Evolutionary conservation across 2,797 vertebrate species (phyloP), one percentile per base, ranked within the genome.

Genomic region (Phrynocephalus guinanensis): DNA sequence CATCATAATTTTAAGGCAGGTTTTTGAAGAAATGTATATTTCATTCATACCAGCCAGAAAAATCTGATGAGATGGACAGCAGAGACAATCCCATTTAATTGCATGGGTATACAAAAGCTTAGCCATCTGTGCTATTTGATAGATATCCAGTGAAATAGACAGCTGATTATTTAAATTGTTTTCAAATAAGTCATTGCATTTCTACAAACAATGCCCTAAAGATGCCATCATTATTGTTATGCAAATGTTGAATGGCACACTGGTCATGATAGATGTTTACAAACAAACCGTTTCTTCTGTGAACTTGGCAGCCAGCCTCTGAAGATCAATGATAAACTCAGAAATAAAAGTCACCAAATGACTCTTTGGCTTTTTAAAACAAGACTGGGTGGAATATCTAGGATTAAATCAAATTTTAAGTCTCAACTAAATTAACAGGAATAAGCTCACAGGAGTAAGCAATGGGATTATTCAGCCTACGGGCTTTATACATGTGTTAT

Each of bases 71-170:
- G 82, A 89, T 68, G 82, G 1, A 82, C 1, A 89, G 82, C 79
- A 88, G 89, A 91, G 88, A 38, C 82, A 88, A 93, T 26, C 82
- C 85, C 66, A 89, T 71, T 66, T 83, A 89, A 88, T 30, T 93
- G 92, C 89, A 81, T 18, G 85, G 79, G n/a, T 84, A 79, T 85
- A 70, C 11, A 89, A 88, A 86, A 92, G 82, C 87, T 85, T 72
- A 90, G 82, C 88, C 93, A 93, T 94, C 95, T 94, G 91, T 84
- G 87, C 76, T n/a, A 0, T 44, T 88, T 0, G 3, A 81, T 90
- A 92, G 85, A 88, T 72, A 68, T 86, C 80, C 44, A 68, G 90
- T 0, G 30, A 83, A 93, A 87, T 16, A 84, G 79, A 56, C 86
- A 75, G 77, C 89, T 94, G 77, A 92, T 92, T 91, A 90, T 83